Evolutionary conservation across 2,888 invertebrate genomes (phyloP), one percentile per base, ranked within the genome.

Genomic region (Drosophila mayaguana): DNA sequence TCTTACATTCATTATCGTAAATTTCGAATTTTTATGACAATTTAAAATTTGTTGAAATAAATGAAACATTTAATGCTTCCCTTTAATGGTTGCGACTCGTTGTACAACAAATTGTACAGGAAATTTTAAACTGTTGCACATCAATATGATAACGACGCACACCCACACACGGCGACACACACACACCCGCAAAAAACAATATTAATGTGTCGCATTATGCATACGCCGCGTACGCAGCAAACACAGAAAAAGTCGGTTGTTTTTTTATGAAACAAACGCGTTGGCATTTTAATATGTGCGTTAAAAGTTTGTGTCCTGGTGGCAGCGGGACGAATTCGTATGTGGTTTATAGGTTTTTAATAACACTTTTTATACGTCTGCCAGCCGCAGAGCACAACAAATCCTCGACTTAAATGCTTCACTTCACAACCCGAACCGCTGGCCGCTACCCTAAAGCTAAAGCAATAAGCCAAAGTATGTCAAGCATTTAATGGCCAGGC

Each of bases 51-150:
- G 73, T 60, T 77, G 63, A 62, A 73, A 56, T 72, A 62, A 82
- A 88, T 84, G 70, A 79, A 69, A 72, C 57, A 78, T 82, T 72
- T 83, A 71, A 81, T 81, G 75, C 51, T 50, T 64, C 42, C 67
- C 63, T 75, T 81, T 72, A 71, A 77, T 56, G 50, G 74, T 68
- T 66, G 54, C 28, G 67, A 54, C 62, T 50, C 63, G 28, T 18
- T 46, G 25, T 36, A 28, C 59, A 75, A 71, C 67, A 81, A 78
- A 57, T 74, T 78, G 56, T 59, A 60, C 65, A 74, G 64, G 72
- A 80, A 78, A 76, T 80, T 85, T 69, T 75, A 73, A 83, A 86
- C 78, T 88, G 83, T 84, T 84, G 88, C 86, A 72, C 83, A 85
- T 85, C 78, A 80, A 83, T 80, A 80, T 79, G 76, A 82, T 84